Percentiles rank a stretch among this genome's conserved stretches.
Conservation (phyloP, 2,888 invertebrate species). For the Eupithecia inturbata region DNA sequence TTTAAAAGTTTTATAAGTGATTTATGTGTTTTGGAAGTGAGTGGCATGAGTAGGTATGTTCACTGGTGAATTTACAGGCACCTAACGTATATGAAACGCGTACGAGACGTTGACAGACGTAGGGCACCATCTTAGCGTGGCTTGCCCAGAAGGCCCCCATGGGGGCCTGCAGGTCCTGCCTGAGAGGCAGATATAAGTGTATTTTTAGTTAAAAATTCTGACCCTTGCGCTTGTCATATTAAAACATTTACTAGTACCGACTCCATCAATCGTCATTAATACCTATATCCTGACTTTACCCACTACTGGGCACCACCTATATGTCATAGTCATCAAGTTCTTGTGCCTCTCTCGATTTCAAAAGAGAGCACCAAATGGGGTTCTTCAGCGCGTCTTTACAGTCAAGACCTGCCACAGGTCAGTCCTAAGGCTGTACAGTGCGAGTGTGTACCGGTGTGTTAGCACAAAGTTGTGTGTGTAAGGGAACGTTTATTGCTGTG, state of each 20-base stretch:
- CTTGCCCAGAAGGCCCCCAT: too few species aligned
- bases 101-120: not conserved
- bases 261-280: too few species aligned
- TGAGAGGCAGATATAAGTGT: too few species aligned
- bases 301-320: too few species aligned
- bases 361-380: not conserved
- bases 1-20: not conserved
- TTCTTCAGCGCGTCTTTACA: not conserved
- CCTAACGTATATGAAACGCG: not conserved
- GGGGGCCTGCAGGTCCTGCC: too few species aligned
- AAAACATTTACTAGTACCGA: too few species aligned
- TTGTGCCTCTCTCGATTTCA: not conserved
- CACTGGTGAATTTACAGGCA: not conserved
- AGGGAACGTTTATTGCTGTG: constrained; percentile 8
- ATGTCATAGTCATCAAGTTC: too few species aligned
- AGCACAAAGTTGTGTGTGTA: not conserved
- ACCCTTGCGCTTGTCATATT: too few species aligned
- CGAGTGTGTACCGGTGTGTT: not conserved
- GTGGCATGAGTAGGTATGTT: not conserved
- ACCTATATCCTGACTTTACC: too few species aligned
- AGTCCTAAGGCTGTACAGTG: not conserved
- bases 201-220: too few species aligned
- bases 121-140: not conserved
- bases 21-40: not conserved
- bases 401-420: not conserved